Evolutionary conservation across 2,888 invertebrate genomes (phyloP).

Genomic region (Phyto melanocephala): DNA sequence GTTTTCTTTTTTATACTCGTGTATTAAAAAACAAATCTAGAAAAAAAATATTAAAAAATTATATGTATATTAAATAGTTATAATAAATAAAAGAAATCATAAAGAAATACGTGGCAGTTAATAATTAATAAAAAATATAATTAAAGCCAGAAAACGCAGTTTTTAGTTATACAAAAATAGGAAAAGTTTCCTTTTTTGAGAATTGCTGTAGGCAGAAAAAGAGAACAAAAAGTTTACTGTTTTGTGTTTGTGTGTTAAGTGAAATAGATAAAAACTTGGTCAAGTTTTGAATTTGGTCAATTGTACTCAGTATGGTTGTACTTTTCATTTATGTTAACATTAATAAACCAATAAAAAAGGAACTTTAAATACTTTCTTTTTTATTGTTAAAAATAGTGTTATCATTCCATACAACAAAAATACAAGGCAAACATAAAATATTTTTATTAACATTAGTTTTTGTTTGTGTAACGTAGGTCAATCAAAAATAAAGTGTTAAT

Average conservation of each 20-base stretch:
- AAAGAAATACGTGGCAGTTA: too few species aligned
- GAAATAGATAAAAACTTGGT: conserved; percentile 27
- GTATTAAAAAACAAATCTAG: conserved; percentile 2
- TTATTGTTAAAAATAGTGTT: neutral
- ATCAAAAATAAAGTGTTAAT: neutral
- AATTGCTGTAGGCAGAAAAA: neutral
- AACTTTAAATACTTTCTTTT: neutral
- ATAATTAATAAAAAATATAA: too few species aligned
- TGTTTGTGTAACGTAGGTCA: neutral
- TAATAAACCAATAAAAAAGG: conserved; percentile 8
- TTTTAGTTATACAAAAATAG: too few species aligned
- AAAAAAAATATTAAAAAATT: neutral
- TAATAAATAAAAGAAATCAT: too few species aligned
- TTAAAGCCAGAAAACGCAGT: too few species aligned
- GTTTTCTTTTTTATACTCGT: conserved; percentile 37
- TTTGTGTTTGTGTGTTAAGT: neutral
- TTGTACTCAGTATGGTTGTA: neutral
- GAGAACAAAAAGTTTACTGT: neutral
- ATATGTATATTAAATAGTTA: too few species aligned
- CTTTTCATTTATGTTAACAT: neutral
- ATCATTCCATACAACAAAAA: conserved; percentile 19
- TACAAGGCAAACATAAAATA: neutral
- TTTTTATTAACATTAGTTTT: conserved; percentile 6
- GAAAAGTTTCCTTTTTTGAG: too few species aligned
- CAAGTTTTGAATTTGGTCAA: conserved; percentile 19